A percentile compares a stretch with the other conserved stretches of the same genome.
phyloP scores from a whole-genome alignment of 2,888 invertebrate genomes.

The Cheilosia urbana region DNA sequence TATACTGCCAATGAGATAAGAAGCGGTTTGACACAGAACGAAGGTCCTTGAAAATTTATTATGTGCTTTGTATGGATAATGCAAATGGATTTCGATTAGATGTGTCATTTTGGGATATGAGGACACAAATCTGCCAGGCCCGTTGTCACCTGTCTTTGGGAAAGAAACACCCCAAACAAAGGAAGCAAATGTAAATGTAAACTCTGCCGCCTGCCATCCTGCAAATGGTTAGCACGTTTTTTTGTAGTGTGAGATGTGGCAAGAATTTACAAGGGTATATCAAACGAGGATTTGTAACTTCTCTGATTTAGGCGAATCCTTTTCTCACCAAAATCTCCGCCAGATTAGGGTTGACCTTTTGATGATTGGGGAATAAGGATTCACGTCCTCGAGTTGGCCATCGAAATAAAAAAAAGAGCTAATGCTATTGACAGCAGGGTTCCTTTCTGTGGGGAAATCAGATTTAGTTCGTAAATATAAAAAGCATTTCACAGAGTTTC shows the following conservation, averaged over 20 bases:
- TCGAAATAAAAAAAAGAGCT: conserved; percentile 19
- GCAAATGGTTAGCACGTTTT: not conserved
- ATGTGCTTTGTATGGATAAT: not conserved
- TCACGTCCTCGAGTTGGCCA: conserved; percentile 24
- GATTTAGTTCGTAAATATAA: conserved; percentile 19
- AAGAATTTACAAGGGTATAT: conserved; percentile 9
- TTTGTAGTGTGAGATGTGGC: not conserved
- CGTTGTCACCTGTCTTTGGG: conserved; percentile 9
- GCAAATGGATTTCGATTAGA: conserved; percentile 43
- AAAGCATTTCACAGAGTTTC: not conserved
- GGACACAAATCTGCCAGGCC: conserved; percentile 34
- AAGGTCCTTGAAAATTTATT: conserved; percentile 31
- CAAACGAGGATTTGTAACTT: conserved; percentile 26
- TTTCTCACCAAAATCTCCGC: conserved; percentile 19
- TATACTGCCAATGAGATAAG: conserved; percentile 19
- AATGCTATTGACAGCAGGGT: conserved; percentile 12
- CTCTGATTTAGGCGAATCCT: conserved; percentile 4
- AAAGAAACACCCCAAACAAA: not conserved
- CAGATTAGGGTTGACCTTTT: conserved; percentile 46
- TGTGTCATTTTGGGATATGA: conserved; percentile 28
- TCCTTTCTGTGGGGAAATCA: conserved; percentile 1
- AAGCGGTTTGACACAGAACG: conserved; percentile 30
- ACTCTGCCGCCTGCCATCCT: not conserved
- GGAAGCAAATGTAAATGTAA: no score
- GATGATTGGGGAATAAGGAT: conserved; percentile 42